Evolutionary conservation across 1,140 invertebrate species (phyloP).

Genomic region (fruit fly (Drosophila melanogaster)): DNA sequence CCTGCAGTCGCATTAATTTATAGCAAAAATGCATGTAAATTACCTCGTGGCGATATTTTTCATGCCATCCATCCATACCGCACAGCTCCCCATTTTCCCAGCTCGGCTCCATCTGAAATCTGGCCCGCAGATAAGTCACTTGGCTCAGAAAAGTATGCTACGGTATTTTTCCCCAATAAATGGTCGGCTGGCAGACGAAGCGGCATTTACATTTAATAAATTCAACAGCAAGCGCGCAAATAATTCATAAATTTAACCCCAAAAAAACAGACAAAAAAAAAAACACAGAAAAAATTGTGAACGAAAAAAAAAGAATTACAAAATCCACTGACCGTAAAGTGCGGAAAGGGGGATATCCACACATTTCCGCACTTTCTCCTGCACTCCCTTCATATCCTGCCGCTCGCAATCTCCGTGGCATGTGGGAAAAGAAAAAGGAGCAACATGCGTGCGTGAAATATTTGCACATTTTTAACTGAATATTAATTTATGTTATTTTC

Average conservation of each 20-base stretch:
- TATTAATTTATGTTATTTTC: conserved; percentile 73
- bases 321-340: conserved; percentile 49
- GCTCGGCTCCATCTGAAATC: conserved; percentile 22
- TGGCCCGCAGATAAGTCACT: conserved; percentile 56
- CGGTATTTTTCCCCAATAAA: conserved; percentile 18
- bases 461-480: conserved; percentile 75
- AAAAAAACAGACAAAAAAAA: conserved; percentile 22
- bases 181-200: neutral
- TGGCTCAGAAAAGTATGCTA: conserved; percentile 31
- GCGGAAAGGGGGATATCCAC: conserved; percentile 8
- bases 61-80: neutral
- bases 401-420: neutral
- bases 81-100: neutral
- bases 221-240: conserved; percentile 62
- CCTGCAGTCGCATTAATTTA: conserved; percentile 49
- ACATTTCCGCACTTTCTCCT: neutral
- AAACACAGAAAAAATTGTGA: conserved; percentile 16
- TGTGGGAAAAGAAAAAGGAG: conserved; percentile 18
- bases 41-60: conserved; percentile 31
- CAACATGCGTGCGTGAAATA: conserved; percentile 57
- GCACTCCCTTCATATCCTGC: neutral
- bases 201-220: conserved; percentile 60
- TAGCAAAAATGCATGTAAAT: conserved; percentile 57
- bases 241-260: conserved; percentile 68
- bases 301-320: conserved; percentile 3